Evolutionary conservation across 2,888 invertebrate species (phyloP).

Genomic region (Caenorhabditis wallacei): DNA sequence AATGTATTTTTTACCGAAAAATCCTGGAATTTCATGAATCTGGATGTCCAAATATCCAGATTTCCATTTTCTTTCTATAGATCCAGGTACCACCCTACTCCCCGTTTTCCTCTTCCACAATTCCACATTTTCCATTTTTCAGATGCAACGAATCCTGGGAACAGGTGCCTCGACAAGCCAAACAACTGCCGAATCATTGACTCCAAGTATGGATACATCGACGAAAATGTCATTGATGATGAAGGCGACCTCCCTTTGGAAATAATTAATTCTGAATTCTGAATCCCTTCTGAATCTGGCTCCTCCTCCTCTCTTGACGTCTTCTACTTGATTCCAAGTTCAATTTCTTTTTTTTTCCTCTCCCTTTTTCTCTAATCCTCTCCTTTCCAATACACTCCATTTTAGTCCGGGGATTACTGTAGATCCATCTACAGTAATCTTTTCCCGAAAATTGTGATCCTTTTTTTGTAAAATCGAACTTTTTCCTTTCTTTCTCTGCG

Average conservation of each 20-base stretch:
- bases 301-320: not conserved
- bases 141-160: constrained; percentile 72
- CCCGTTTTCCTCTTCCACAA: too few species aligned
- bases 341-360: not conserved
- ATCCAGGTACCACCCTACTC: too few species aligned
- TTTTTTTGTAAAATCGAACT: constrained; percentile 7
- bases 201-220: constrained; percentile 70
- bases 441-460: constrained; percentile 39
- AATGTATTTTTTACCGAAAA: too few species aligned
- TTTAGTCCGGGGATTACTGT: too few species aligned
- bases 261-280: constrained; percentile 23
- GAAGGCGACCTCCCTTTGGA: constrained; percentile 70
- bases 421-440: not conserved
- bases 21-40: too few species aligned
- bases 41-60: too few species aligned
- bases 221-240: constrained; percentile 72
- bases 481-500: not conserved
- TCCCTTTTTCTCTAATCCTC: not conserved
- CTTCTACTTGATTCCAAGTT: constrained; percentile 3
- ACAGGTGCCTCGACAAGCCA: constrained; percentile 45
- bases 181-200: constrained; percentile 67
- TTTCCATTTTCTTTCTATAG: too few species aligned
- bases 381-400: too few species aligned
- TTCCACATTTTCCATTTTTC: not conserved
- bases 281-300: not conserved